These are phyloP conservation scores for Mya arenaria DNA, from an alignment of 1,140 invertebrate species.

Conservation along the genomic window DNA sequence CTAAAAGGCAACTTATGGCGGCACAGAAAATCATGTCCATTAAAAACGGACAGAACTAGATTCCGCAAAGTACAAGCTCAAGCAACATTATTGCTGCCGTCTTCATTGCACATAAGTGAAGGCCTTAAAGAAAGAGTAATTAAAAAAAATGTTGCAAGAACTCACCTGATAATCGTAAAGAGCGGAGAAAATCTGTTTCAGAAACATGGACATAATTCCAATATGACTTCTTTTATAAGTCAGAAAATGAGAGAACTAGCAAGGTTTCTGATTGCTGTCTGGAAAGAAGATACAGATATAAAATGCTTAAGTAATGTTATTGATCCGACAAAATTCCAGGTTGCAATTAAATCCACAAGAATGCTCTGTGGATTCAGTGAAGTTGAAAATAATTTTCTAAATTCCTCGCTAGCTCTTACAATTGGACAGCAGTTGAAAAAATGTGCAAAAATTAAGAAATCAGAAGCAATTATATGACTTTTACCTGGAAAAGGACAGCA, in stretches of 20 bases:
- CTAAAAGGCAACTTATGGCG: conserved; percentile 54
- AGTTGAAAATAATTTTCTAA: conserved; percentile 43
- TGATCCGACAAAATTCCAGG: conserved; percentile 47
- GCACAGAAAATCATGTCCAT: conserved; percentile 49
- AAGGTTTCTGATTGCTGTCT: conserved; percentile 49
- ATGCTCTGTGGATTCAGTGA: conserved; percentile 46
- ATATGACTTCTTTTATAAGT: conserved; percentile 46
- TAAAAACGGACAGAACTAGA: conserved; percentile 35
- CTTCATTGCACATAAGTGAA: conserved; percentile 8
- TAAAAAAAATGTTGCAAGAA: conserved; percentile 51
- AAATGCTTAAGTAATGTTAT: conserved; percentile 30
- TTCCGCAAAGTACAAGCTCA: conserved; percentile 6
- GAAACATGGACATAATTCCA: conserved; percentile 56
- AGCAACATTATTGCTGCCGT: conserved; percentile 50
- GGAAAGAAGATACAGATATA: conserved; percentile 49
- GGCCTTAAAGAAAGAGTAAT: conserved; percentile 54
- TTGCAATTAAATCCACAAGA: conserved; percentile 33
- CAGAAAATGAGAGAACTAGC: conserved; percentile 59
- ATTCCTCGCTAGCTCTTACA: conserved; percentile 58
- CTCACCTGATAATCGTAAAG: conserved; percentile 49
- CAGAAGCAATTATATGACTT: conserved; percentile 27
- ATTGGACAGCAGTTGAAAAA: conserved; percentile 58
- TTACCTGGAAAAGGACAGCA: conserved; percentile 15
- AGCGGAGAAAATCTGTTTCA: conserved; percentile 56
- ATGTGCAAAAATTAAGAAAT: conserved; percentile 57